These are phyloP conservation scores for Phytoseiulus persimilis DNA, from an alignment of 2,888 invertebrate species.

Conservation along the genomic window DNA sequence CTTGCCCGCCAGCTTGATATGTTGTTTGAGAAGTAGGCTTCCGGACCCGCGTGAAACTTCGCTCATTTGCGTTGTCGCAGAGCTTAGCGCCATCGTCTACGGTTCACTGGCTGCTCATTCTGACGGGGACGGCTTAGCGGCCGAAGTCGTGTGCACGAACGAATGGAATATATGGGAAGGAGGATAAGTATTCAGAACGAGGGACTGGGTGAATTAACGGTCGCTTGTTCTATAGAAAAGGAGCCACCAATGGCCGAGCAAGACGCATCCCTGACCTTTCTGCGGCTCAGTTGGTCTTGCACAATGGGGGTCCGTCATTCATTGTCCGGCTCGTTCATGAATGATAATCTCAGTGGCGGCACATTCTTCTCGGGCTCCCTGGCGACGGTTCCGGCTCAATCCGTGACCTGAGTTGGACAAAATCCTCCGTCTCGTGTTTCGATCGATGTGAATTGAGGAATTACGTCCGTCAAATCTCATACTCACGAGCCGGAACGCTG, in stretches of 20 bases:
- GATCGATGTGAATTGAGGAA: too few species aligned
- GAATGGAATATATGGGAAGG: too few species aligned
- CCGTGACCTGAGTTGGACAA: too few species aligned
- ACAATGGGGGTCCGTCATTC: neutral
- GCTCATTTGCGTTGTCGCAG: neutral
- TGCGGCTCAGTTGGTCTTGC: neutral
- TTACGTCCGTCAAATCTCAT: too few species aligned
- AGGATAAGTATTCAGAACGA: neutral
- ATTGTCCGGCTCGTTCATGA: neutral
- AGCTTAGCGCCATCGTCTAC: neutral
- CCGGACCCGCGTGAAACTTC: neutral
- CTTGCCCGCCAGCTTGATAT: neutral
- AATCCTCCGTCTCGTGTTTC: too few species aligned
- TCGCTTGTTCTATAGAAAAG: neutral
- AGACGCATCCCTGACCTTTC: neutral
- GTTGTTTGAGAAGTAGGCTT: neutral
- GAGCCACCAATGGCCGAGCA: neutral
- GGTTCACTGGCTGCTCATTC: neutral
- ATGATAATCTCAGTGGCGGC: neutral
- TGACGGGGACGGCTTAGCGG: neutral
- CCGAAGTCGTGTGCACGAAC: neutral
- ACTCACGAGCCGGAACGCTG: too few species aligned
- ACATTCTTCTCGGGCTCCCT: too few species aligned
- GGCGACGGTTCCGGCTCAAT: too few species aligned
- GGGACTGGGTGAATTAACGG: neutral